A percentile compares a stretch with the other conserved stretches of the same genome.
These are phyloP conservation scores for Phenganax subtilis DNA, from an alignment of 92 coral and sea anemone species.

Conservation along the genomic window DNA sequence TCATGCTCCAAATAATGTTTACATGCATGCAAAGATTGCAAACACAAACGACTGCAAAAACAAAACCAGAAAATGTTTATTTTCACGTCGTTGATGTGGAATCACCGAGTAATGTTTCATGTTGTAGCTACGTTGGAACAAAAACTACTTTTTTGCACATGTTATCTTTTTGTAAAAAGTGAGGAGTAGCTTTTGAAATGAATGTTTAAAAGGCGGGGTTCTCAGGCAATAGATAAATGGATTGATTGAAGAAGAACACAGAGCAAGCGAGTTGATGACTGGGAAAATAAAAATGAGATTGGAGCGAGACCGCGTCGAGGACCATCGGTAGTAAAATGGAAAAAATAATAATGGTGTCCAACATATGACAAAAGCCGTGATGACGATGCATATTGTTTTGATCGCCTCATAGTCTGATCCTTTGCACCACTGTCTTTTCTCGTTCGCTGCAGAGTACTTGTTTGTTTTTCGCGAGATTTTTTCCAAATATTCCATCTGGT, in stretches of 20 bases:
- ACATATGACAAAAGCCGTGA: conserved; percentile 8
- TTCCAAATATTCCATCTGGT: conserved; percentile 1
- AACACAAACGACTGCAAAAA: no score
- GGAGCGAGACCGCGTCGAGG: background rate
- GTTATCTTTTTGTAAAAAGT: background rate
- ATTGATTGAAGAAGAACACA: conserved; percentile 14
- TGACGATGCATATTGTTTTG: conserved; percentile 8
- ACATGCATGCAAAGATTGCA: no score
- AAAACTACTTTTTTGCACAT: background rate
- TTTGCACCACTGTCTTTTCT: background rate
- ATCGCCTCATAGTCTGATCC: conserved; percentile 10
- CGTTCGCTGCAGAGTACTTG: no score
- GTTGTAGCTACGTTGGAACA: no score
- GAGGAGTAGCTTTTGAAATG: background rate
- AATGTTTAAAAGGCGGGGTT: conserved; percentile 15
- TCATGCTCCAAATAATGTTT: no score
- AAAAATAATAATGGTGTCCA: conserved; percentile 22
- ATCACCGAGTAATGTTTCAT: no score
- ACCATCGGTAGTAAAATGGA: conserved; percentile 7
- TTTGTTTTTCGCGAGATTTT: background rate
- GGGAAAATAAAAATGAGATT: background rate
- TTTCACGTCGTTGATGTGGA: no score
- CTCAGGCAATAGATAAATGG: conserved; percentile 11
- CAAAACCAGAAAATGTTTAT: no score
- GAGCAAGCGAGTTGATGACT: background rate